Percentiles rank a stretch among this genome's conserved stretches.
Conservation (phyloP, 2,888 invertebrate species). For the Archips crataeganus region DNA sequence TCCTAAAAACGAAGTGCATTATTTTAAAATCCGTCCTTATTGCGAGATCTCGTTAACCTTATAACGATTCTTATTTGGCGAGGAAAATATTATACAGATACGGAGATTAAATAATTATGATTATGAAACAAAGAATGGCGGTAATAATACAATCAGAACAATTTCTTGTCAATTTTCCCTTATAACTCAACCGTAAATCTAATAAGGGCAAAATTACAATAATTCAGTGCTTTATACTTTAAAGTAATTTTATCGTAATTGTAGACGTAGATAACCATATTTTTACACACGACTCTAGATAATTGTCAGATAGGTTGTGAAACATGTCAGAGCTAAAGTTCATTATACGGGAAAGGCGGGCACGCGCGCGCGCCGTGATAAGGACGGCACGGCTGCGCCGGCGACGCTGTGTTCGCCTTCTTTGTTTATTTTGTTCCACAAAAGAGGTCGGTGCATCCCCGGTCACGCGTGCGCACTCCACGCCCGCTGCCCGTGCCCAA, state of each 20-base stretch:
- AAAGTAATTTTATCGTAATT: constrained; percentile 5
- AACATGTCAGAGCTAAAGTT: constrained; percentile 19
- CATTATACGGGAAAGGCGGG: constrained; percentile 20
- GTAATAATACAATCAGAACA: background rate
- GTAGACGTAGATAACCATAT: background rate
- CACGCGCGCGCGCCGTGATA: constrained; percentile 20
- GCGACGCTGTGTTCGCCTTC: constrained; percentile 28
- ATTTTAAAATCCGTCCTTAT: background rate
- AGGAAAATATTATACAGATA: background rate
- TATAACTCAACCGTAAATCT: background rate
- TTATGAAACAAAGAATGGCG: background rate
- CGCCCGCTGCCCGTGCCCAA: constrained; percentile 35
- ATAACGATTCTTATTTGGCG: background rate
- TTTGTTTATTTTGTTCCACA: constrained; percentile 29
- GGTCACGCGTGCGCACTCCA: constrained; percentile 16
- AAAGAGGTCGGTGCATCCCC: constrained; percentile 20
- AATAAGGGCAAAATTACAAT: background rate
- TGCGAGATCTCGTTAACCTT: background rate
- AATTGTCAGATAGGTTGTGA: constrained; percentile 7
- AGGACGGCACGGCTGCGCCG: constrained; percentile 16
- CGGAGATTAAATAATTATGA: background rate
- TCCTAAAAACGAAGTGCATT: background rate
- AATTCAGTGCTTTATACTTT: background rate
- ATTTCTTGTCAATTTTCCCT: background rate
- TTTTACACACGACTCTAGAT: background rate